A percentile compares a stretch with the other conserved stretches of the same genome.
Conservation (phyloP, 2,797 vertebrate genomes). For the Phoxinus dragarum region DNA sequence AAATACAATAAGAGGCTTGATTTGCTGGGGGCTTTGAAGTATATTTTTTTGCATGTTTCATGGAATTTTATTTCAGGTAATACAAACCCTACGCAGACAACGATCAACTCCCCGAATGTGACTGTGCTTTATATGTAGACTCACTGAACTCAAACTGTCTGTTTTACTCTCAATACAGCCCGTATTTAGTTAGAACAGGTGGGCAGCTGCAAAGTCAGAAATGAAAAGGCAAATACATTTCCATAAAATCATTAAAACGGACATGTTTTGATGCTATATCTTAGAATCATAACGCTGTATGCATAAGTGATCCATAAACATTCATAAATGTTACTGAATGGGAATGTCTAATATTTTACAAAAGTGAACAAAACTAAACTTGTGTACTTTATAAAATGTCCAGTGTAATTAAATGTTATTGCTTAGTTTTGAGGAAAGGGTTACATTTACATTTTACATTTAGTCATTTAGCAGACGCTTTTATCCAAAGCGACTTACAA, state of each 20-base stretch:
- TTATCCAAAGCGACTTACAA: too few species aligned
- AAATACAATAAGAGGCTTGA: conserved; percentile 70
- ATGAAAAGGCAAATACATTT: conserved; percentile 6
- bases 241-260: not conserved
- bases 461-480: too few species aligned
- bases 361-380: not conserved
- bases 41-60: conserved; percentile 66
- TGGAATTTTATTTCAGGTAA: conserved; percentile 62
- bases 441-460: too few species aligned
- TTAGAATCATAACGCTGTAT: not conserved
- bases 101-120: conserved; percentile 52
- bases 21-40: conserved; percentile 75
- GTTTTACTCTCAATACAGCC: conserved; percentile 21
- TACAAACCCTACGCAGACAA: conserved; percentile 64
- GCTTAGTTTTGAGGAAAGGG: not conserved
- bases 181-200: conserved; percentile 47
- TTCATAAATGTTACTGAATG: conserved; percentile 32
- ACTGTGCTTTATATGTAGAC: conserved; percentile 28
- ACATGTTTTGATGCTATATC: conserved; percentile 13
- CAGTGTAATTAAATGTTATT: not conserved
- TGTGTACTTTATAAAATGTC: not conserved
- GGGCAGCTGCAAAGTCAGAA: conserved; percentile 34
- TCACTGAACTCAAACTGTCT: conserved; percentile 38
- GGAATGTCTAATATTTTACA: conserved; percentile 22
- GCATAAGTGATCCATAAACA: conserved; percentile 15